These are phyloP conservation scores for Esox lucius DNA, from an alignment of 2,797 vertebrate genomes.

Conservation along the genomic window DNA sequence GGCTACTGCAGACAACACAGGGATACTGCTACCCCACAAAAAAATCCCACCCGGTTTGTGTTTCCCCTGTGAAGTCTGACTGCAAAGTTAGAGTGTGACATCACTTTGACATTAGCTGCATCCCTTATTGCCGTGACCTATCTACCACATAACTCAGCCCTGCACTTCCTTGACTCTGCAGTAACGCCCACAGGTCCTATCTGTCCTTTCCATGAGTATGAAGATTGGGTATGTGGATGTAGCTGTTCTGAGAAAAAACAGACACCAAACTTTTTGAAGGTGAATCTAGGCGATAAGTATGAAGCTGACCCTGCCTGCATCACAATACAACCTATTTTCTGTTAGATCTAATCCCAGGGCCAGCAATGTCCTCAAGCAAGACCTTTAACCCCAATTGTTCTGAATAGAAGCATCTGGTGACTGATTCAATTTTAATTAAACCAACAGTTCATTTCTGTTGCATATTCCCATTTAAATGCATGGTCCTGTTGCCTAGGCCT, in stretches of 20 bases:
- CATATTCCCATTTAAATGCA: not conserved
- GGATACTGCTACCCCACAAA: too few species aligned
- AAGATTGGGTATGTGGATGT: constrained; percentile 74
- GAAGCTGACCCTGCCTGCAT: constrained; percentile 49
- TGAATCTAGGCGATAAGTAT: constrained; percentile 62
- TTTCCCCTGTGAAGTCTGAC: too few species aligned
- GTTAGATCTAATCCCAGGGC: not conserved
- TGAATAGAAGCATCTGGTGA: too few species aligned
- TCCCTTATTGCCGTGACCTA: too few species aligned
- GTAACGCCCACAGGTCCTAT: constrained; percentile 75
- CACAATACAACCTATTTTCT: constrained; percentile 61
- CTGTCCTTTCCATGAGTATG: constrained; percentile 79
- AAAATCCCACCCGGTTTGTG: too few species aligned
- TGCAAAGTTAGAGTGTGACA: too few species aligned
- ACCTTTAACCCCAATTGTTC: too few species aligned
- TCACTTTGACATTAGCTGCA: too few species aligned
- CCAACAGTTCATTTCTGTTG: constrained; percentile 17
- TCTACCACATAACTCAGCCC: constrained; percentile 48
- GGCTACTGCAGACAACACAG: too few species aligned
- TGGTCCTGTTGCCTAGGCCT: not conserved
- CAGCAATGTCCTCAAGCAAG: too few species aligned
- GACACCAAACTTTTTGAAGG: constrained; percentile 74
- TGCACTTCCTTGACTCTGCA: constrained; percentile 66
- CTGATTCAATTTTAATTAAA: constrained; percentile 36
- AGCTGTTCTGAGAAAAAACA: constrained; percentile 61